Base-by-base conservation (phyloP, 2,888 invertebrate species). In the Eudemis profundana region DNA sequence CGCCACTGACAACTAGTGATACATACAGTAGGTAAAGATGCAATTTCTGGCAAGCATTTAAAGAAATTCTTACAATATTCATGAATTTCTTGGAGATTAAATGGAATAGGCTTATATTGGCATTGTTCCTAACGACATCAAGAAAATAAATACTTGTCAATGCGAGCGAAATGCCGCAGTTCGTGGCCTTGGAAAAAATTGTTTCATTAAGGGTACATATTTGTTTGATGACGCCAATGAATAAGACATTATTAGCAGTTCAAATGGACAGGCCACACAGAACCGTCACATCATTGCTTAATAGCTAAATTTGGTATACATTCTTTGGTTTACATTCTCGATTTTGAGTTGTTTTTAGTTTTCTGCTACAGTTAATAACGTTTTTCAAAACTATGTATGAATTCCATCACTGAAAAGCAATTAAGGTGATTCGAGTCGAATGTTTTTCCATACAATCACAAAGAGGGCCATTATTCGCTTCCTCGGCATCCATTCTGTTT, bases 131-230 rank as follows among this genome's bases (percentile, higher is more conserved):
- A 63, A 57, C 63, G 29, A 54, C 17, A 47, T 5, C 3, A 33
- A 33, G 17, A 50, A 42, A 50, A 54, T 14, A 40, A 50, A 63
- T 57, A 17, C 17, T 33, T 57, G 57, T 51, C 57, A 44, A 50
- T 50, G 60, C 40, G 29, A 49, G 33, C 40, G 33, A 42, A 42
- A 51, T 5, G 42, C 63, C 49, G 33, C 49, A 44, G 29, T n/a
- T n/a, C n/a, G n/a, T 50, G 29, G 57, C 64, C 64, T 57, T 64
- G 64, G 57, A 23, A 42, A 44, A 57, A 36, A 59, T 57, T 57
- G 57, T 51, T 64, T 59, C 57, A 59, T 51, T 64, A 51, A 51
- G 49, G 50, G 63, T 56, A 57, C 61, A 47, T 40, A 54, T 27
- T 54, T 57, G 17, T 12, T 42, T 50, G 50, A 57, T 50, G 49